Conservation (phyloP, 2,113 vertebrate genomes). For the Eptesicus fuscus region DNA sequence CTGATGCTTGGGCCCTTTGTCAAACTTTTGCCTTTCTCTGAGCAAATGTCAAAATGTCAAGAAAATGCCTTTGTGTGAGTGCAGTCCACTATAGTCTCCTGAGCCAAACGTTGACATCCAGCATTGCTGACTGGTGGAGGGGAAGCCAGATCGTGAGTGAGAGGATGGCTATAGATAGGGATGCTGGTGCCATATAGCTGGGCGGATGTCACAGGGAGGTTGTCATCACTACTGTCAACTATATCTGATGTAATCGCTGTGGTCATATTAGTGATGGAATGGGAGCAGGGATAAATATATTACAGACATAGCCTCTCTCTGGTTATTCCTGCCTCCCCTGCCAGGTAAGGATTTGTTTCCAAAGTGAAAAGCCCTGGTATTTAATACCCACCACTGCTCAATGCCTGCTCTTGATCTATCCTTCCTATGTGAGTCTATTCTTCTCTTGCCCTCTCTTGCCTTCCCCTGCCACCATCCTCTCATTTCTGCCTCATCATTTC, state of each 20-base stretch:
- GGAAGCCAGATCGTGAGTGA: accelerated
- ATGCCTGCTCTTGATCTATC: background rate
- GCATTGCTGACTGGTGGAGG: background rate
- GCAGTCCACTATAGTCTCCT: slow-evolving; percentile 35
- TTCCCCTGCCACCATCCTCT: accelerated
- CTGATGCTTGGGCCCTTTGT: slow-evolving; percentile 60
- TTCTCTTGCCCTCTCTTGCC: background rate
- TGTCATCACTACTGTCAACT: background rate
- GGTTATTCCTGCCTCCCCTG: background rate
- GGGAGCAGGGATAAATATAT: background rate
- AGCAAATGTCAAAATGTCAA: slow-evolving; percentile 69
- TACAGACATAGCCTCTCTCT: background rate
- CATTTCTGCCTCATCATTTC: background rate
- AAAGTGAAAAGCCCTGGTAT: background rate
- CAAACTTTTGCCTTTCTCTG: slow-evolving; percentile 65
- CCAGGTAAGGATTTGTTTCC: background rate
- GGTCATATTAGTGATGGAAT: background rate
- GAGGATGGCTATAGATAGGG: no score
- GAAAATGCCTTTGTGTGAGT: slow-evolving; percentile 40
- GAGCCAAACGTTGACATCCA: background rate
- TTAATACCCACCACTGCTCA: background rate
- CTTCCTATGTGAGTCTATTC: background rate
- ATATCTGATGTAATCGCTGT: background rate
- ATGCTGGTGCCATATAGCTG: background rate
- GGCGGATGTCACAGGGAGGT: background rate